Base-by-base conservation (phyloP, 2,888 invertebrate species). In the Rotaria magnacalcarata region DNA sequence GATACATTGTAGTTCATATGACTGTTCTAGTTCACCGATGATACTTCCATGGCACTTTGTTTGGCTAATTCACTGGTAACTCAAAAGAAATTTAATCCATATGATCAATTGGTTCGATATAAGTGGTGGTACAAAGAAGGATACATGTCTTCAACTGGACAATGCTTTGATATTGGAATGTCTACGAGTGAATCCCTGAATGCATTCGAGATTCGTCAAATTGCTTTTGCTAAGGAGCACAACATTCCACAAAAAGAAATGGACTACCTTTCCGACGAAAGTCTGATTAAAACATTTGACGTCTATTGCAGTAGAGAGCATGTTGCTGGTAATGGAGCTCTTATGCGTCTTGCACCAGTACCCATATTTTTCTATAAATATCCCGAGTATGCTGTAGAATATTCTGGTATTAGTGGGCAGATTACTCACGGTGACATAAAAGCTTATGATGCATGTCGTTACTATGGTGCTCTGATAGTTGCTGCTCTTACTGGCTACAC, bases 321-420 rank as follows among this genome's bases (percentile, higher is more conserved):
- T n/a, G 47, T 80, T n/a, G 80, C 43, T 14, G 47, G 80, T 47
- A 80, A 80, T 47, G 80, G 80, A 24, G 43, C 80, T 10, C 47
- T 80, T 43, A 80, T 80, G 80, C 80, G 80, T n/a, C 80, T 80
- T 14, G 80, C 80, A 24, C 80, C 80, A 11, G 80, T 80, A 14
- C 80, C 80, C 1, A 16, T 80, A 0, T 80, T 80, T 24, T 80
- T 47, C 47, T 47, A n/a, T 80, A 8, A 6, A 24, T 43, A 10
- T 47, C 47, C 80, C 0, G 1, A 11, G n/a, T 21, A 4, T 47
- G 80, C 80, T 0, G n/a, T 80, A 24, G 47, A 80, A 47, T 80
- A 80, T 80, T 43, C 80, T 0, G 80, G 80, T n/a, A 10, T 2
- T 43, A 80, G 80, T 80, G 43, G 47, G 24, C 80, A 3, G 6